Base-by-base conservation (phyloP, 2,113 vertebrate species). In the Terrapene triunguis region DNA sequence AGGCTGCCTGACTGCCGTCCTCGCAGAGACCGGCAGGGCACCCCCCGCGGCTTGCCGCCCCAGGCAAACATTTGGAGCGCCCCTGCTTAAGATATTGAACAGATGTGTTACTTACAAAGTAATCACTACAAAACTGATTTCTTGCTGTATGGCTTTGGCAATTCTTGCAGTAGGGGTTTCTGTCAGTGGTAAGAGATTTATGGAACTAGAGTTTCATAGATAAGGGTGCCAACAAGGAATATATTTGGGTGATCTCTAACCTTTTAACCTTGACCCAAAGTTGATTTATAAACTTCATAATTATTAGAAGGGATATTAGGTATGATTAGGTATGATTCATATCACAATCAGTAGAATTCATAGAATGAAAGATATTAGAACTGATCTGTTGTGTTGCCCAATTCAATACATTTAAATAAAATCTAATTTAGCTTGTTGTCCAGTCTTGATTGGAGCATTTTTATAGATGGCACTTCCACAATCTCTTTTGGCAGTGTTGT, bases 61-160 rank as follows among this genome's bases (percentile, higher is more conserved):
- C 44, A 6, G 44, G 44, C 44, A 44, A 2, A 6, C 44, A 6
- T 6, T 44, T 44, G 44, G 44, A 44, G 44, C 44, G 6, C 5
- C 44, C 44, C 44, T 44, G 44, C 44, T 44, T 44, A 8, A 96
- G 38, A 76, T 92, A 85, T 6, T 86, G 54, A 89, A 59, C 42
- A 1, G 3, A 91, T 89, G 32, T 53, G 55, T 94, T 95, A 29
- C 80, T 94, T 27, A 8, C 6, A 74, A 85, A 86, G 29, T 90
- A 74, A 95, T 97, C 84, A 93, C 80, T 95, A 3, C 69, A 24
- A 0, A 11, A 79, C 92, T 95, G 89, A 96, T 96, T 80, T 93
- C 54, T 94, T 87, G 93, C 76, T 65, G 1, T 92, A 89, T 3
- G 0, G 82, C 72, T 96, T 94, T 90, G 65, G 76, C 84, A 91